These are phyloP conservation scores for Corythornis madagascariensis DNA, from an alignment of 2,113 vertebrate species.

Conservation along the genomic window DNA sequence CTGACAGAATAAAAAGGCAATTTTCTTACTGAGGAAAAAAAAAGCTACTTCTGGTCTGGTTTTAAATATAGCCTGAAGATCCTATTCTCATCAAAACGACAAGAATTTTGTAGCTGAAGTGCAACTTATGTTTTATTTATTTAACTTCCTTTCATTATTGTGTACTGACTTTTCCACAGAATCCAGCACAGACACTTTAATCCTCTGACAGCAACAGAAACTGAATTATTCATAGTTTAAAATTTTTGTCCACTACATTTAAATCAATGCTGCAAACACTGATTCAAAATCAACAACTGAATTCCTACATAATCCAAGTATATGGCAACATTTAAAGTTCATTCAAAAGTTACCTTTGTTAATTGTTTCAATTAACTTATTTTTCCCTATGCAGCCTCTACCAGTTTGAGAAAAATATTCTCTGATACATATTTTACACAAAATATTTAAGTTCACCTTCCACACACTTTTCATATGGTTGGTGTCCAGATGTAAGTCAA, in stretches of 20 bases:
- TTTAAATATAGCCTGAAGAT: constrained; percentile 48
- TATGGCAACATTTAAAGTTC: background rate
- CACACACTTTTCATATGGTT: background rate
- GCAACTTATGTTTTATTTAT: constrained; percentile 64
- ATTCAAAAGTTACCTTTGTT: background rate
- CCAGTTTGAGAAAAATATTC: background rate
- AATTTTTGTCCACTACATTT: constrained; percentile 50
- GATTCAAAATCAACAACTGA: constrained; percentile 8
- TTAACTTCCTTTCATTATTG: constrained; percentile 56
- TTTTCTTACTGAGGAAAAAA: background rate
- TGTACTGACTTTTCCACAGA: constrained; percentile 50
- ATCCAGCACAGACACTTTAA: constrained; percentile 45
- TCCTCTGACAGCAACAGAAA: constrained; percentile 21
- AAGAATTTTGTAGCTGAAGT: constrained; percentile 46
- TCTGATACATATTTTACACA: background rate
- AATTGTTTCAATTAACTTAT: background rate
- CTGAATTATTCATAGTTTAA: constrained; percentile 53
- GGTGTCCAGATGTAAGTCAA: background rate
- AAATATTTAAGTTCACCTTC: background rate
- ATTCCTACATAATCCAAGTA: background rate
- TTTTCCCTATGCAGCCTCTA: background rate
- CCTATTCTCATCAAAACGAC: constrained; percentile 18
- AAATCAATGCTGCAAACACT: constrained; percentile 60
- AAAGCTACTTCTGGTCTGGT: background rate
- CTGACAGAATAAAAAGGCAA: background rate